Percentiles rank a stretch among this genome's conserved stretches.
phyloP scores from a whole-genome alignment of 23 tunicate genomes.

The Corella eumyota region DNA sequence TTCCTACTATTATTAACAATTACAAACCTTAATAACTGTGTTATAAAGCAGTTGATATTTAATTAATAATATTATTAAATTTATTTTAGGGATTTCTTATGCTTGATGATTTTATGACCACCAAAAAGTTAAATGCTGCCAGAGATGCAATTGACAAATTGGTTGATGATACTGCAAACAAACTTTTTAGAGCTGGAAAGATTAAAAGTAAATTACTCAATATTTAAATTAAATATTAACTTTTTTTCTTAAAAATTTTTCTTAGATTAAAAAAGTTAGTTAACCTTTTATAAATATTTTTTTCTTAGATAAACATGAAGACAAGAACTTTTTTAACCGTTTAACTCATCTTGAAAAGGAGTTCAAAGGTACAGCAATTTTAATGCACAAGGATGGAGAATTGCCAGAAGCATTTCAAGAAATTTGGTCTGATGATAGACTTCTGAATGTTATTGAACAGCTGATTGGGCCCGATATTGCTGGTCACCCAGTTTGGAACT shows the following conservation, averaged over 20 bases:
- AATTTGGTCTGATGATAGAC: conserved; percentile 62
- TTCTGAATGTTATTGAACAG: conserved; percentile 88
- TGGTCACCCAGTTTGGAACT: conserved; percentile 96
- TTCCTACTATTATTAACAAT: too few species aligned
- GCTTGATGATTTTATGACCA: conserved; percentile 47
- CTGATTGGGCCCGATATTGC: conserved; percentile 88
- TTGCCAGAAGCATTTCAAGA: conserved; percentile 54
- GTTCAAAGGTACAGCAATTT: conserved; percentile 63
- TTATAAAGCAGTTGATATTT: too few species aligned
- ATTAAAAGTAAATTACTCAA: conserved; percentile 49
- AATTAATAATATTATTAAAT: neutral
- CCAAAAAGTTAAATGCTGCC: conserved; percentile 36
- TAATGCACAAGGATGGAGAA: conserved; percentile 66
- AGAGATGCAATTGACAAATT: conserved; percentile 42
- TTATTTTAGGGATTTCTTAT: conserved; percentile 56
- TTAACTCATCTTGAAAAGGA: conserved; percentile 64
- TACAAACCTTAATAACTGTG: too few species aligned
- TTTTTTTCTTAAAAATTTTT: neutral
- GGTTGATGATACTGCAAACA: conserved; percentile 51
- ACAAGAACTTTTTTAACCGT: conserved; percentile 62
- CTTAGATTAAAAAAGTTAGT: neutral
- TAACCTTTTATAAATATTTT: neutral
- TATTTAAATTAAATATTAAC: neutral
- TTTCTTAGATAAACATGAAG: conserved; percentile 60
- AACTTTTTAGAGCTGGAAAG: conserved; percentile 62